A percentile compares a stretch with the other conserved stretches of the same genome.
phyloP scores from a whole-genome alignment of 2,797 vertebrate genomes.

The Sebastes glaucus region DNA sequence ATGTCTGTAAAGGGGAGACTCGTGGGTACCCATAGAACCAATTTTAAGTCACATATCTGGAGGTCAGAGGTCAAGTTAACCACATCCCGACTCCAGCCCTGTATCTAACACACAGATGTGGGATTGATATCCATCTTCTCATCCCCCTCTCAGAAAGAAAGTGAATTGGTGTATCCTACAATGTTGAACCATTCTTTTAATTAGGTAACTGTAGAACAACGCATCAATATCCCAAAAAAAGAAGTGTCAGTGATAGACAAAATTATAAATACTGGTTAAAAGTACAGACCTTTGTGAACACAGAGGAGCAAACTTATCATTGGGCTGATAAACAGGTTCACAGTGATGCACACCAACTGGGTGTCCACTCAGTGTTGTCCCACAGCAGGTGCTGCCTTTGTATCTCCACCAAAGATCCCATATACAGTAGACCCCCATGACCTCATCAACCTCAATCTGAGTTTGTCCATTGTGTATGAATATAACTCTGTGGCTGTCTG shows the following conservation, averaged over 20 bases:
- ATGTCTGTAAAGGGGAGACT: no score
- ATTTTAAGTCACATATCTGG: no score
- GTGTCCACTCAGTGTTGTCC: neutral
- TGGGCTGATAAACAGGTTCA: neutral
- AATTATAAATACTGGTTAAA: neutral
- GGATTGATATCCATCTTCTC: no score
- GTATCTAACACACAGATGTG: neutral
- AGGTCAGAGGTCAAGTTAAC: neutral
- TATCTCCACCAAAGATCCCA: slow-evolving; percentile 11
- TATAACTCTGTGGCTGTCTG: slow-evolving; percentile 5
- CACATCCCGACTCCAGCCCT: neutral
- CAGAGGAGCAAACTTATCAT: neutral
- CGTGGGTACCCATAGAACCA: no score
- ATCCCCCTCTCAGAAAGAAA: neutral
- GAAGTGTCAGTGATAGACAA: neutral
- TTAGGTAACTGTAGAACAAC: neutral
- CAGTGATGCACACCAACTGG: neutral
- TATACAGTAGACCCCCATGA: neutral
- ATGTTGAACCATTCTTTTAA: neutral
- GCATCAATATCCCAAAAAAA: neutral
- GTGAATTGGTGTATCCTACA: neutral
- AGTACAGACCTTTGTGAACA: neutral
- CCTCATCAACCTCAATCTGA: slow-evolving; percentile 3
- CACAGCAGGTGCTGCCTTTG: slow-evolving; percentile 45
- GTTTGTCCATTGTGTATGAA: neutral